Evolutionary conservation across 1,140 invertebrate species (phyloP), one percentile per base, ranked within the genome.

Genomic region (Drosophila guanche): DNA sequence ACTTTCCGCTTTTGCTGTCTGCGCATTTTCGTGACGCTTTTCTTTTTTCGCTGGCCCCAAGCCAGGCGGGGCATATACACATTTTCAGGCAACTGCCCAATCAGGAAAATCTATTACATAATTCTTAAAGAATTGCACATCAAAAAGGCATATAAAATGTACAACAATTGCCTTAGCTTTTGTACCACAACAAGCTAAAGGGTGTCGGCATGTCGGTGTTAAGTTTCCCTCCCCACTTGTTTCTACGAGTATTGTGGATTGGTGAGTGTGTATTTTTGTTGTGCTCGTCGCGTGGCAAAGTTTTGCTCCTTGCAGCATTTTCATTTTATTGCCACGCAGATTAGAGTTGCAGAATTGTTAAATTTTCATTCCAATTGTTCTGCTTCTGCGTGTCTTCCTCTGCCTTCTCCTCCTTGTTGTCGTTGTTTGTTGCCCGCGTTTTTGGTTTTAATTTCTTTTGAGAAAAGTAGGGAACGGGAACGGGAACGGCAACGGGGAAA

Each of bases 301-400:
- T 86, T 85, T 80, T 59, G 1, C 76, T 85, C 75, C 72, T 86
- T 77, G 74, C 81, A 73, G 72, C 73, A 75, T 75, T 85, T 85
- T 77, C 73, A 75, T 85, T 85, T 85, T 85, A 85, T 85, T 85
- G 81, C 81, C 52, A 73, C 66, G 73, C 74, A 85, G 81, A 85
- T 85, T 85, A 85, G 81, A 85, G 81, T 85, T 86, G 81, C 77
- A 68, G 81, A 85, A 85, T 85, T 85, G 81, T 85, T 85, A 85
- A 86, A 86, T 86, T 85, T 85, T 81, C 73, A 66, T 86, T 85
- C 70, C 74, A 61, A 73, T 71, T 61, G 40, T 42, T 47, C 40
- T 50, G 46, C 53, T 58, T 67, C 55, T 70, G 53, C 55, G 66
- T 65, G 50, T 55, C 37, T 12, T 57, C 12, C 25, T 46, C 41